Percentiles rank a stretch among this genome's conserved stretches.
phyloP scores from a whole-genome alignment of 2,888 invertebrate species.

The Caenorhabditis doughertyi region DNA sequence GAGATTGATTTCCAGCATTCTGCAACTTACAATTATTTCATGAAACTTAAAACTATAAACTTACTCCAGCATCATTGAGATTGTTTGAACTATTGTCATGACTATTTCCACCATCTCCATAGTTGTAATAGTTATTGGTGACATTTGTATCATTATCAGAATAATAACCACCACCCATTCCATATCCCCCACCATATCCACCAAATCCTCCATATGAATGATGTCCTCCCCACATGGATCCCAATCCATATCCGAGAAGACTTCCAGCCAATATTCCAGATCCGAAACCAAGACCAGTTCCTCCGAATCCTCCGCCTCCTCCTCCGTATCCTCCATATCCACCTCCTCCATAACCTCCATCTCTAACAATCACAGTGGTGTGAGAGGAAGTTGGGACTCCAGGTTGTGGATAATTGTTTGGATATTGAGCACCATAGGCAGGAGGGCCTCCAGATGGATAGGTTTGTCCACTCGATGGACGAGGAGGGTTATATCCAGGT shows the following conservation, averaged over 20 bases:
- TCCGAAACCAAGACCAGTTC: constrained; percentile 74
- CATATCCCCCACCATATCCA: constrained; percentile 72
- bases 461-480: constrained; percentile 39
- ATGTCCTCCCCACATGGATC: constrained; percentile 70
- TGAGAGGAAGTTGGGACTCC: constrained; percentile 46
- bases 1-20: constrained; percentile 37
- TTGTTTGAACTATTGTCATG: constrained; percentile 25
- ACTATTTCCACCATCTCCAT: constrained; percentile 53
- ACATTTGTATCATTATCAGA: constrained; percentile 78
- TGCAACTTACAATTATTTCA: constrained; percentile 19
- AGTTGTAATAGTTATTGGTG: constrained; percentile 76
- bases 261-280: constrained; percentile 77
- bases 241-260: constrained; percentile 74
- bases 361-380: constrained; percentile 49
- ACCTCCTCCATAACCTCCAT: constrained; percentile 58
- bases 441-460: constrained; percentile 58
- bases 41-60: not conserved
- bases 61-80: constrained; percentile 42
- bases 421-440: constrained; percentile 30
- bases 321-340: constrained; percentile 66
- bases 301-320: constrained; percentile 65
- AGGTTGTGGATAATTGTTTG: constrained; percentile 23
- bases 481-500: constrained; percentile 39
- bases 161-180: constrained; percentile 73
- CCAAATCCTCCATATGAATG: constrained; percentile 69